Evolutionary conservation across 2,888 invertebrate species (phyloP).

Genomic region (Papilio elwesi): DNA sequence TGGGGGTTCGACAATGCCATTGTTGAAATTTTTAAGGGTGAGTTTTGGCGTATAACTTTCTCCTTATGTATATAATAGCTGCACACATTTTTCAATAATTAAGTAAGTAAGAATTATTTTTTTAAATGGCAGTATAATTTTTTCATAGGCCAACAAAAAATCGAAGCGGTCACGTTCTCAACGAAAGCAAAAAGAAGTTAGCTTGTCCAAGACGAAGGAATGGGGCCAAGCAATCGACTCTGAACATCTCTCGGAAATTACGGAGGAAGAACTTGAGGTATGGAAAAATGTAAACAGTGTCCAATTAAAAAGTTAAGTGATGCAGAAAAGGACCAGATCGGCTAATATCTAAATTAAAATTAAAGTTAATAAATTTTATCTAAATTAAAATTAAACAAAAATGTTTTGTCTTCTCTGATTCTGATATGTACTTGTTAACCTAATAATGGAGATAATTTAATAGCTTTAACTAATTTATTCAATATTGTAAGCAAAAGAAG

Average conservation of each 20-base stretch:
- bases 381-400: no score
- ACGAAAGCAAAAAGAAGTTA: slow-evolving; percentile 91
- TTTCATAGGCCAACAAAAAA: slow-evolving; percentile 80
- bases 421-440: no score
- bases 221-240: slow-evolving; percentile 98
- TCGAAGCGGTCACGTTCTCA: slow-evolving; percentile 77
- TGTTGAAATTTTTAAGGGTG: slow-evolving; percentile 95
- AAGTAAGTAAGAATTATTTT: neutral
- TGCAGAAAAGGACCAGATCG: no score
- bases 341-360: no score
- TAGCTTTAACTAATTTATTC: no score
- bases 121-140: neutral
- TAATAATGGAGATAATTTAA: no score
- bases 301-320: neutral
- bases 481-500: no score
- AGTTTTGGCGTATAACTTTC: slow-evolving; percentile 44
- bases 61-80: neutral
- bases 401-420: no score
- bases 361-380: no score
- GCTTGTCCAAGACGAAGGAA: slow-evolving; percentile 98
- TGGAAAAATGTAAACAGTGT: neutral
- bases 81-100: neutral
- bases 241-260: slow-evolving; percentile 95
- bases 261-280: slow-evolving; percentile 96
- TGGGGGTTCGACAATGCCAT: slow-evolving; percentile 98